Evolutionary conservation across 2,888 invertebrate genomes (phyloP).

Genomic region (Melanophora roralis): DNA sequence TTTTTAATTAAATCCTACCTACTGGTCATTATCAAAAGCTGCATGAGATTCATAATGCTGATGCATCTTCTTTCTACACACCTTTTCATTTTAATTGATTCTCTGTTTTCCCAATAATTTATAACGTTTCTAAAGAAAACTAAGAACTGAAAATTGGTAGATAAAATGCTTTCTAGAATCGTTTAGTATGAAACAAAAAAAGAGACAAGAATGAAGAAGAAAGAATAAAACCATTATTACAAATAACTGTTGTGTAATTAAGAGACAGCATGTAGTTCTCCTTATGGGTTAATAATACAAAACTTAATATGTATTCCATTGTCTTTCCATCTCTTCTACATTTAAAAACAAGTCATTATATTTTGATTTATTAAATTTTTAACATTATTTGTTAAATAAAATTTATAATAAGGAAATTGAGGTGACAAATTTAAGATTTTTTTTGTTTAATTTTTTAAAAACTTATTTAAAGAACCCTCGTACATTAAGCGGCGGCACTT

Average conservation of each 20-base stretch:
- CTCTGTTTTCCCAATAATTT: neutral
- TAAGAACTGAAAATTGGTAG: neutral
- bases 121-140: neutral
- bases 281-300: too few relatives aligned
- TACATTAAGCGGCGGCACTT: too few relatives aligned
- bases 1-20: neutral
- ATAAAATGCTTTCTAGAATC: neutral
- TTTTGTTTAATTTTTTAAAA: too few relatives aligned
- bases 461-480: too few relatives aligned
- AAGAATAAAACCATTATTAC: neutral
- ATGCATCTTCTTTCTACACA: constrained; percentile 18
- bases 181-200: too few relatives aligned
- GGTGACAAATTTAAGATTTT: too few relatives aligned
- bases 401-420: too few relatives aligned
- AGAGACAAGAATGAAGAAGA: too few relatives aligned
- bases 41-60: neutral
- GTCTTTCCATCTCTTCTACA: too few relatives aligned
- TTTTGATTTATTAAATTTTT: neutral
- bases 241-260: neutral
- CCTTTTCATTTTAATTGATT: constrained; percentile 20
- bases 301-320: too few relatives aligned
- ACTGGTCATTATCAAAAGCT: constrained; percentile 1
- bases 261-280: neutral
- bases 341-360: neutral
- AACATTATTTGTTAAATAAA: too few relatives aligned